A percentile compares a stretch with the other conserved stretches of the same genome.
phyloP scores from a whole-genome alignment of 2,888 invertebrate genomes.

The Celastrina argiolus region DNA sequence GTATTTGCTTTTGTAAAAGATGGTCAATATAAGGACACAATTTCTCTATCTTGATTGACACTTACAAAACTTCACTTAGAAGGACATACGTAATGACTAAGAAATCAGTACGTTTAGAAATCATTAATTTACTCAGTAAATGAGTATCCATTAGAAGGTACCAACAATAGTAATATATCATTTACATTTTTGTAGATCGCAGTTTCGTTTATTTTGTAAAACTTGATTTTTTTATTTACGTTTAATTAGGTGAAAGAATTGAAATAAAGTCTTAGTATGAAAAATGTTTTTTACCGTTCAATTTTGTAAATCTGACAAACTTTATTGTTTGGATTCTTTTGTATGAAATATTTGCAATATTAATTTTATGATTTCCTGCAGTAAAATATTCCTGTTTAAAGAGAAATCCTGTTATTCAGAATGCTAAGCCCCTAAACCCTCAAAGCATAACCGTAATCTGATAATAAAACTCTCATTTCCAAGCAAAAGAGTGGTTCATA shows the following conservation, averaged over 20 bases:
- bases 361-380: not conserved
- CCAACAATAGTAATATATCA: conserved; percentile 22
- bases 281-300: not conserved
- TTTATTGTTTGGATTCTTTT: not conserved
- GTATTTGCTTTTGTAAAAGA: too few species aligned
- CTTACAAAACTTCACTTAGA: too few species aligned
- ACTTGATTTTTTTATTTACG: not conserved
- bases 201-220: not conserved
- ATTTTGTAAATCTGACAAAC: not conserved
- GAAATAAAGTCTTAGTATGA: not conserved
- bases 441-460: not conserved
- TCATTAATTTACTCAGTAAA: too few species aligned
- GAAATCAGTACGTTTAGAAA: too few species aligned
- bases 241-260: not conserved
- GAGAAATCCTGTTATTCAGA: not conserved
- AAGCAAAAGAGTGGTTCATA: not conserved
- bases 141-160: conserved; percentile 16
- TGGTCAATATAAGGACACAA: too few species aligned
- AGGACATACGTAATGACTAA: too few species aligned
- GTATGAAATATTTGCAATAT: not conserved
- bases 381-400: not conserved
- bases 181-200: conserved; percentile 2
- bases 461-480: conserved; percentile 18
- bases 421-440: not conserved
- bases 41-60: too few species aligned